Evolutionary conservation across 2,888 invertebrate species (phyloP), one percentile per base, ranked within the genome.

Genomic region (Cremastobaeus sp.): DNA sequence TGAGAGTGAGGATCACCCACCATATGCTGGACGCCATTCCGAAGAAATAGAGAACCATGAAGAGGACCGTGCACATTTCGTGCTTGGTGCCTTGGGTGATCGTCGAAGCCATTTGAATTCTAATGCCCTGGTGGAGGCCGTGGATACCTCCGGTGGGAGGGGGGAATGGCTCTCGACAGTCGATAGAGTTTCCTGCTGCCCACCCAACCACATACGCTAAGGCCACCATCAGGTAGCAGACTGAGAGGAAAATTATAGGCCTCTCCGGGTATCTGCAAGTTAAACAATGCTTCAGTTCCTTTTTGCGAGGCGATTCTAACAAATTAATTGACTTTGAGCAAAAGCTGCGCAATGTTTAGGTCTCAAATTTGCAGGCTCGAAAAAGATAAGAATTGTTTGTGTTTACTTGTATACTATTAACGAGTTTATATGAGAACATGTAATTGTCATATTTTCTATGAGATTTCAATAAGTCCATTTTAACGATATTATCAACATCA

Each of bases 211-310:
- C 93, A 89, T 98, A 98, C 41, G 96, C 96, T 76, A 96, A 90
- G 12, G 98, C 96, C 37, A 98, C 96, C 92, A 98, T 95, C 81
- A 98, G 90, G 88, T 98, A 98, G 88, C 99, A 99, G 3, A 97
- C 93, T 12, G 98, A 97, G 65, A 99, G 89, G 88, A 98, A 99
- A 82, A 99, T 97, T 72, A 99, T 98, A 1, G 99, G 98, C 78
- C 98, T 91, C 88, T 99, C 99, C 8, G 99, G 99, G 89, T 99
- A 99, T 37, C 96, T 93, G n/a, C n/a, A n/a, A n/a, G n/a, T n/a
- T n/a, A 8, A 74, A 74, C 47, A n/a, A 45, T 34, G 20, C n/a
- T n/a, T n/a, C n/a, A n/a, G n/a, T n/a, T n/a, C n/a, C n/a, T n/a
- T n/a, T n/a, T n/a, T n/a, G n/a, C n/a, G n/a, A n/a, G n/a, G n/a